Evolutionary conservation across 1,140 invertebrate species (phyloP).

Genomic region (Tetramorium simillimum): DNA sequence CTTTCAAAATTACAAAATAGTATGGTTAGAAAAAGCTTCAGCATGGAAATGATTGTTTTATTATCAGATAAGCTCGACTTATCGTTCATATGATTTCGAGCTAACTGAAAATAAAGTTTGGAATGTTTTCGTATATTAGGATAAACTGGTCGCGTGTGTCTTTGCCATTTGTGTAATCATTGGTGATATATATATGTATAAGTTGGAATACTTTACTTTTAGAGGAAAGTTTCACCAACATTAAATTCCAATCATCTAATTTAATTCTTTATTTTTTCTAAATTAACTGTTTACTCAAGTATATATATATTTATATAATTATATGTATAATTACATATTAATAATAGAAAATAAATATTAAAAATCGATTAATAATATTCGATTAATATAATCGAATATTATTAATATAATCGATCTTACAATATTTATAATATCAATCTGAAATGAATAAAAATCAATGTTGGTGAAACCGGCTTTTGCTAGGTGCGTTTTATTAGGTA

Average conservation of each 20-base stretch:
- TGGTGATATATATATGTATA: constrained; percentile 15
- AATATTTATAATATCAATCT: not conserved
- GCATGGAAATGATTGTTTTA: constrained; percentile 13
- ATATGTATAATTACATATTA: too few species aligned
- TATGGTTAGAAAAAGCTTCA: not conserved
- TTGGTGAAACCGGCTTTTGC: constrained; percentile 37
- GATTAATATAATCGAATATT: too few species aligned
- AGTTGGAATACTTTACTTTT: constrained; percentile 32
- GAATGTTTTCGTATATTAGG: constrained; percentile 45
- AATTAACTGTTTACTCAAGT: not conserved
- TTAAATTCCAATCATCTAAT: not conserved
- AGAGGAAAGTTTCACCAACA: constrained; percentile 22
- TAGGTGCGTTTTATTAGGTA: constrained; percentile 16
- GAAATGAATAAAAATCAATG: not conserved
- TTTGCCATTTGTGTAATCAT: constrained; percentile 34
- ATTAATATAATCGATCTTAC: too few species aligned
- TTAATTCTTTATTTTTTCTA: not conserved
- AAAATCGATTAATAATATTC: not conserved
- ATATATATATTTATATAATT: too few species aligned
- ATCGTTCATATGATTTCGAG: not conserved
- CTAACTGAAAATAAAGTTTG: not conserved
- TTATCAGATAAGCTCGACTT: not conserved
- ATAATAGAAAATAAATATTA: too few species aligned
- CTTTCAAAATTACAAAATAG: not conserved
- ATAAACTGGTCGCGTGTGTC: constrained; percentile 7